A percentile compares a stretch with the other conserved stretches of the same genome.
These are phyloP conservation scores for Sipha maydis DNA, from an alignment of 2,888 invertebrate species.

Conservation along the genomic window DNA sequence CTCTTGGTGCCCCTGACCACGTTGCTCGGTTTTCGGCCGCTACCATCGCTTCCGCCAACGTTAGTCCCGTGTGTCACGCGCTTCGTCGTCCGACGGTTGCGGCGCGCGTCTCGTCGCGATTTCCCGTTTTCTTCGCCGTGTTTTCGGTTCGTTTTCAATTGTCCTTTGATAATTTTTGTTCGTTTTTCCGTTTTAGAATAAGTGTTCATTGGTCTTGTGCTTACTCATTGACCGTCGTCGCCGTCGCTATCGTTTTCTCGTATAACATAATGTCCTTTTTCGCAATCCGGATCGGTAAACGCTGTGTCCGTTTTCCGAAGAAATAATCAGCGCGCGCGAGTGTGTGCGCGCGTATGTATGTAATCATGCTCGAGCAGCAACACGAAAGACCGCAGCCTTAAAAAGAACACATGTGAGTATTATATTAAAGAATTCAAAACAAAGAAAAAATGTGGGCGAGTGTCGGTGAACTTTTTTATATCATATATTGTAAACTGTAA, in stretches of 20 bases:
- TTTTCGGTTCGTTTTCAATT: not conserved
- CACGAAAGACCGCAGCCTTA: too few relatives aligned
- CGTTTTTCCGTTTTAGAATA: not conserved
- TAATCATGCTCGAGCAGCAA: too few relatives aligned
- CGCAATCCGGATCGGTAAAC: too few relatives aligned
- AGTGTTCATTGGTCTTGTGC: not conserved
- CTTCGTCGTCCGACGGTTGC: constrained; percentile 24
- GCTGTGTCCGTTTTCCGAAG: too few relatives aligned
- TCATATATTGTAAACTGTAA: too few relatives aligned
- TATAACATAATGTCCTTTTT: too few relatives aligned
- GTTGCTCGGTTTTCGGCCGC: constrained; percentile 22
- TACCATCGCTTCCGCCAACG: not conserved
- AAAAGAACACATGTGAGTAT: too few relatives aligned
- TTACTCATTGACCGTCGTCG: not conserved
- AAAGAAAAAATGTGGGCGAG: too few relatives aligned
- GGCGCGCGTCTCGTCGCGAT: constrained; percentile 4
- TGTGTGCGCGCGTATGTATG: too few relatives aligned
- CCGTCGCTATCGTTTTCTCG: not conserved
- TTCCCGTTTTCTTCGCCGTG: not conserved
- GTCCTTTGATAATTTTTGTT: not conserved
- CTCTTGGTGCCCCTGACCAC: constrained; percentile 26
- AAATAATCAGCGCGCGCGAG: too few relatives aligned
- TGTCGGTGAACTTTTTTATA: too few relatives aligned
- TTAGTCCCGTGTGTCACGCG: constrained; percentile 51
- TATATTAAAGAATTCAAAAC: too few relatives aligned